Percentiles rank a stretch among this genome's conserved stretches.
Conservation (phyloP, 2,113 vertebrate genomes). For the Furnarius figulus region DNA sequence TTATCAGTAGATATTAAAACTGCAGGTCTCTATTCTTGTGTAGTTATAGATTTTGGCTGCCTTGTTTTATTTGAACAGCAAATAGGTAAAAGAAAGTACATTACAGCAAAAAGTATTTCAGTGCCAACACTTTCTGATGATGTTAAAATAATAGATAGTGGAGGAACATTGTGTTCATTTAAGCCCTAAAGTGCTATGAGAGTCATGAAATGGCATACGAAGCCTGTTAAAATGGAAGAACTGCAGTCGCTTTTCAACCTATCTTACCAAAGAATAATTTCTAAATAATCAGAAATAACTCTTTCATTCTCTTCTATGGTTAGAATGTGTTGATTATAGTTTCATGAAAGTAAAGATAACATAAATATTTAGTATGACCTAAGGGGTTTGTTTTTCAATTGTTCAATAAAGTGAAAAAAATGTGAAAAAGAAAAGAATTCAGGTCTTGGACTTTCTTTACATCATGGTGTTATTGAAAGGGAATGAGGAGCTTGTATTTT, state of each 20-base stretch:
- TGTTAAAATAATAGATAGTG: background rate
- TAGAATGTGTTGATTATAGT: background rate
- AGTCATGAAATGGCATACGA: background rate
- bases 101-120: background rate
- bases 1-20: background rate
- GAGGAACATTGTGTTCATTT: background rate
- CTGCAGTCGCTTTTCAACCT: background rate
- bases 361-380: background rate
- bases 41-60: background rate
- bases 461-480: background rate
- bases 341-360: background rate
- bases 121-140: background rate
- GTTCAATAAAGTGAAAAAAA: background rate
- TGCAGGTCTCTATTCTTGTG: background rate
- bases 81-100: background rate
- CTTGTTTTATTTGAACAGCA: background rate
- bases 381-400: background rate
- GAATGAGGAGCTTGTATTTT: background rate
- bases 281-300: background rate
- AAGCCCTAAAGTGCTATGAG: background rate
- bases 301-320: background rate
- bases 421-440: background rate
- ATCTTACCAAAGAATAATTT: background rate
- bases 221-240: background rate
- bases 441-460: background rate